Evolutionary conservation across 2,888 invertebrate genomes (phyloP).

Genomic region (Latheticus oryzae): DNA sequence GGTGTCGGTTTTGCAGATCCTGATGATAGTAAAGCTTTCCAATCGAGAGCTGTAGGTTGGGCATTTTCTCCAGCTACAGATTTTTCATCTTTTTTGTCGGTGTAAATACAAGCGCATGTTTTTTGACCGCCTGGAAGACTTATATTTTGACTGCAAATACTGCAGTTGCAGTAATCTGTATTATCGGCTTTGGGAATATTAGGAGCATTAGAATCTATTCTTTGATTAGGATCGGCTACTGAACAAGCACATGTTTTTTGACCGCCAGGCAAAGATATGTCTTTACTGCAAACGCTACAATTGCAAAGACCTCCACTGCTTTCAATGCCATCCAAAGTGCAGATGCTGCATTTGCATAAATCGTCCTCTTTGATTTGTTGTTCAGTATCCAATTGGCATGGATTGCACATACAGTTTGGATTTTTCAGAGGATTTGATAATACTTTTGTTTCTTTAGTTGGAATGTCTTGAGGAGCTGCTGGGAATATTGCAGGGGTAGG

Average conservation of each 20-base stretch:
- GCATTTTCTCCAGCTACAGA: background rate
- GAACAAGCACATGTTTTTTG: background rate
- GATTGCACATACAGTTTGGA: slow-evolving; percentile 15
- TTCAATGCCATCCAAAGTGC: slow-evolving; percentile 1
- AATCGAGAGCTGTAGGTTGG: too few relatives aligned
- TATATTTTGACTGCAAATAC: slow-evolving; percentile 4
- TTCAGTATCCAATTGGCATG: slow-evolving; percentile 14
- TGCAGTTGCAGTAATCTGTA: background rate
- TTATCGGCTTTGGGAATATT: background rate
- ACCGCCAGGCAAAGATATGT: background rate
- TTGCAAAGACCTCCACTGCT: background rate
- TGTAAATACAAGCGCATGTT: slow-evolving; percentile 7
- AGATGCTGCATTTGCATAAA: too few relatives aligned
- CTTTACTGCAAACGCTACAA: slow-evolving; percentile 13
- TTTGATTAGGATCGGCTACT: background rate
- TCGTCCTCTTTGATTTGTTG: background rate
- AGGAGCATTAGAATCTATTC: too few relatives aligned
- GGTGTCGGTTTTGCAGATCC: slow-evolving; percentile 1
- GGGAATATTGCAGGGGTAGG: background rate
- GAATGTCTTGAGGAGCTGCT: slow-evolving; percentile 9
- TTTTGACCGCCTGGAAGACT: background rate
- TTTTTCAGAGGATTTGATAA: slow-evolving; percentile 14
- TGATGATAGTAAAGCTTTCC: background rate
- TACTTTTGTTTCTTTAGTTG: slow-evolving; percentile 4
- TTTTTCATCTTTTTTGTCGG: background rate